Evolutionary conservation across 1,140 invertebrate species (phyloP).

Genomic region (Cherax quadricarinatus): DNA sequence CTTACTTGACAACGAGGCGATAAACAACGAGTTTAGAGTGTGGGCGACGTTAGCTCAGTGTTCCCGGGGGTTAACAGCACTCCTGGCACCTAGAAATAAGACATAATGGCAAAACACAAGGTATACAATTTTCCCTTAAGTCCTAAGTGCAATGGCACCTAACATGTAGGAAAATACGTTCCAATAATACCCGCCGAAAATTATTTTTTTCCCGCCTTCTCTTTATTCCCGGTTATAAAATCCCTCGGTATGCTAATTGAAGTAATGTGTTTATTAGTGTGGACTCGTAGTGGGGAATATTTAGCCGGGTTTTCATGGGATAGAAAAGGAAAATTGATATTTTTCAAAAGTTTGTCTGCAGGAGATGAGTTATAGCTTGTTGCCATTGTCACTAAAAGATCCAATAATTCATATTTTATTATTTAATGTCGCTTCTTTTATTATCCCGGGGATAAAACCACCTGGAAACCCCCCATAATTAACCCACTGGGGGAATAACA

Average conservation of each 20-base stretch:
- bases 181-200: constrained; percentile 21
- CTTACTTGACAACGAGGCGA: constrained; percentile 51
- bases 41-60: not conserved
- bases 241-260: no score
- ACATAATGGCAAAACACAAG: constrained; percentile 61
- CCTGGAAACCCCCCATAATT: no score
- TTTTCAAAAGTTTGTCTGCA: constrained; percentile 12
- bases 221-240: not conserved
- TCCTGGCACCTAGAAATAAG: constrained; percentile 37
- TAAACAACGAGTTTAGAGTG: constrained; percentile 39
- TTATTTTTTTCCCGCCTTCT: not conserved
- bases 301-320: not conserved
- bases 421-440: not conserved
- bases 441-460: not conserved
- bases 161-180: constrained; percentile 71
- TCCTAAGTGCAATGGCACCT: constrained; percentile 68
- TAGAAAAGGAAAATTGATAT: no score
- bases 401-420: constrained; percentile 29
- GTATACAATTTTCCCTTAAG: constrained; percentile 15
- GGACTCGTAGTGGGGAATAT: not conserved
- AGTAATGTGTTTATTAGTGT: not conserved
- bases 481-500: no score
- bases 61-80: constrained; percentile 15
- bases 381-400: constrained; percentile 44
- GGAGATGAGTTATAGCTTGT: not conserved